Percentiles rank a stretch among this genome's conserved stretches.
These are phyloP conservation scores for Andrena chrysosceles DNA, from an alignment of 2,888 invertebrate genomes.

Conservation along the genomic window DNA sequence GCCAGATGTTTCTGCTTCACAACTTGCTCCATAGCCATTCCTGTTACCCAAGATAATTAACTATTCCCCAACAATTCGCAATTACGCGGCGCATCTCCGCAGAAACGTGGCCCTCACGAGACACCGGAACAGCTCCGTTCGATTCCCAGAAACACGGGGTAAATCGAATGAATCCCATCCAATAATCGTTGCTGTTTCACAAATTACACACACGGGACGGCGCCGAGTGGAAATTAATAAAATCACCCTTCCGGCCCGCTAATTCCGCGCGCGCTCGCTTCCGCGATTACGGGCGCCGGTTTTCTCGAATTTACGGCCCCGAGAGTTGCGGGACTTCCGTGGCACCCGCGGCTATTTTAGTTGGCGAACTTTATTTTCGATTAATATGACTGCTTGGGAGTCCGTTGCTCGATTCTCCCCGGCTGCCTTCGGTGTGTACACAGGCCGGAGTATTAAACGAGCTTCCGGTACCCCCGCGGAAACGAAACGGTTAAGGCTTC, in stretches of 20 bases:
- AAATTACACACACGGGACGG: slow-evolving; percentile 28
- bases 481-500: slow-evolving; percentile 46
- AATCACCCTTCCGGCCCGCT: slow-evolving; percentile 42
- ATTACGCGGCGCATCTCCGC: not conserved
- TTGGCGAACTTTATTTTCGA: slow-evolving; percentile 37
- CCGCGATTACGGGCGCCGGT: not conserved
- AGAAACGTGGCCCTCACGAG: not conserved
- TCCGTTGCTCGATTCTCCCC: slow-evolving; percentile 22
- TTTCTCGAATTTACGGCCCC: slow-evolving; percentile 3
- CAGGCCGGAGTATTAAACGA: slow-evolving; percentile 19
- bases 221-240: slow-evolving; percentile 25
- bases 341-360: slow-evolving; percentile 6
- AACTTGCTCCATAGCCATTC: not conserved
- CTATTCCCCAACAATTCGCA: slow-evolving; percentile 33
- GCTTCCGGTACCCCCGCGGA: slow-evolving; percentile 21
- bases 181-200: slow-evolving; percentile 37
- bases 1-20: not conserved
- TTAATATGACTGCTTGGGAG: slow-evolving; percentile 33
- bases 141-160: slow-evolving; percentile 13
- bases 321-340: not conserved
- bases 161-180: slow-evolving; percentile 23
- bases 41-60: slow-evolving; percentile 20
- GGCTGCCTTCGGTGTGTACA: slow-evolving; percentile 14
- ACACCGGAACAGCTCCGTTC: slow-evolving; percentile 4
- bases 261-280: slow-evolving; percentile 25